Evolutionary conservation across 2,113 vertebrate species (phyloP).

Genomic region (Tetrax tetrax): DNA sequence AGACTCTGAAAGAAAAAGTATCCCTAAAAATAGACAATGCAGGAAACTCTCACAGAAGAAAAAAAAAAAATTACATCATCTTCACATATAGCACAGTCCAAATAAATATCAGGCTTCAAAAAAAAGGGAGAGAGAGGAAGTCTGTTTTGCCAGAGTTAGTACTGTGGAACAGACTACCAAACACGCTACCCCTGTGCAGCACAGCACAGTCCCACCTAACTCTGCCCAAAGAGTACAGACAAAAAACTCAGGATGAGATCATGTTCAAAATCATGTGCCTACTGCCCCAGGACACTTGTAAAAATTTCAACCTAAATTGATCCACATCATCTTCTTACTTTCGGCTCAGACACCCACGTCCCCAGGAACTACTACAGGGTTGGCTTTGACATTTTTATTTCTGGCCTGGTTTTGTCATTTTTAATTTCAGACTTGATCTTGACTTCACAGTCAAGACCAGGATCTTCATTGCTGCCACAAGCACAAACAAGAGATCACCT

Average conservation of each 20-base stretch:
- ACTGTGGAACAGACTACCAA: not conserved
- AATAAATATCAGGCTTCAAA: constrained; percentile 47
- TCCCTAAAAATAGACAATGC: constrained; percentile 48
- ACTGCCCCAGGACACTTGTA: not conserved
- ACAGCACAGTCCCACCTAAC: not conserved
- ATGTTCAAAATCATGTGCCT: not conserved
- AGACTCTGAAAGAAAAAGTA: not conserved
- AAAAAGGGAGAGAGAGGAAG: not conserved
- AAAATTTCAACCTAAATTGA: not conserved
- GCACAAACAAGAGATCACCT: not conserved
- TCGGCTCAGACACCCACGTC: not conserved
- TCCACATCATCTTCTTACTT: not conserved
- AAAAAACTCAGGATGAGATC: not conserved
- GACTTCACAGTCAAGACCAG: accelerated
- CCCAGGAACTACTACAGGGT: not conserved
- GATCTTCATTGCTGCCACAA: not conserved
- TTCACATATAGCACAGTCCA: constrained; percentile 34
- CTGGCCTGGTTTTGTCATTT: not conserved
- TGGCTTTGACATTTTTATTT: constrained; percentile 12
- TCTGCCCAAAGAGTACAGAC: not conserved
- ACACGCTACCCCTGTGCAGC: not conserved
- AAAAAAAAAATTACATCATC: constrained; percentile 23
- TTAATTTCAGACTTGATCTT: not conserved
- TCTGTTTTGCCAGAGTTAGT: not conserved
- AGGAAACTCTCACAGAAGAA: constrained; percentile 32